Conservation (phyloP, 2,797 vertebrate genomes). For the Oceanodroma leucorhoa region DNA sequence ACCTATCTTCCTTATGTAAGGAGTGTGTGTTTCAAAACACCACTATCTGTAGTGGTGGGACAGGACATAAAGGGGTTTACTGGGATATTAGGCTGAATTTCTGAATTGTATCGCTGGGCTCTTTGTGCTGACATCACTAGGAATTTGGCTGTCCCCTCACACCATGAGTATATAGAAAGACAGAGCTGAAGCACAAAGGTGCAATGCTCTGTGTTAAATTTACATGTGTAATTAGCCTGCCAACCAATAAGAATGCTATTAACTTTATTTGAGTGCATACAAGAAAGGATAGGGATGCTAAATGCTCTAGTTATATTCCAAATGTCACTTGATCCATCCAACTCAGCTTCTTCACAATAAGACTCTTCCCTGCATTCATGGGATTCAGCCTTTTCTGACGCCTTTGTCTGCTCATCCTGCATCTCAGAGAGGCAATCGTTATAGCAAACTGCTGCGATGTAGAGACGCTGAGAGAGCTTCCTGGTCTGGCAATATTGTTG, state of each 20-base stretch:
- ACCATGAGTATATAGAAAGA: fast-evolving
- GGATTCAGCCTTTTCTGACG: not conserved
- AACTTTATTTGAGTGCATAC: not conserved
- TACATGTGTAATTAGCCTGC: not conserved
- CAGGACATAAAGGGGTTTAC: not conserved
- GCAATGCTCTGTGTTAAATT: not conserved
- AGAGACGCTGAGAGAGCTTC: not conserved
- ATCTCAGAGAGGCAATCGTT: not conserved
- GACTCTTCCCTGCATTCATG: not conserved
- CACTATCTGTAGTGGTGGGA: not conserved
- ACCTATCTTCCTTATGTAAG: not conserved
- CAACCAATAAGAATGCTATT: not conserved
- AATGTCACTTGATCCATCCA: not conserved
- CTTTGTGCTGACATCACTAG: not conserved
- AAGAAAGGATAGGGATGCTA: not conserved
- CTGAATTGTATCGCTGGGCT: not conserved
- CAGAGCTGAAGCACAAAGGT: not conserved
- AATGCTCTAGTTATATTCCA: not conserved
- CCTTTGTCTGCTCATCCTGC: not conserved
- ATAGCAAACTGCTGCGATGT: not conserved
- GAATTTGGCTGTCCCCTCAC: not conserved
- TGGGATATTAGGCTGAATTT: not conserved
- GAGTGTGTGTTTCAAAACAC: not conserved
- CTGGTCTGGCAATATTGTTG: not conserved
- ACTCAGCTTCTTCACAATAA: not conserved